phyloP scores from a whole-genome alignment of 2,797 vertebrate genomes.

The Rhinella marina region DNA sequence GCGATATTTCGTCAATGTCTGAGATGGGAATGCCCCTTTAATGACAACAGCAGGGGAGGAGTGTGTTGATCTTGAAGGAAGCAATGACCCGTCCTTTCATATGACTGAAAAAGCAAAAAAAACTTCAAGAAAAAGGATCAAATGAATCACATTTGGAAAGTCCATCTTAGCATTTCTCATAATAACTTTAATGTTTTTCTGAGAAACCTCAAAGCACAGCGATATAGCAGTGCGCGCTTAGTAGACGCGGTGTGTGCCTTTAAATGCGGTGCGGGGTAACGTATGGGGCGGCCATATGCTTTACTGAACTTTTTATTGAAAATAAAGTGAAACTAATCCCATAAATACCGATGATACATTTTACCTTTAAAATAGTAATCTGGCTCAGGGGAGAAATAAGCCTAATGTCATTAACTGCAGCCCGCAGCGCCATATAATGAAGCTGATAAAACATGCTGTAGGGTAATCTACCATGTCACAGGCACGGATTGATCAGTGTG shows the following conservation, averaged over 20 bases:
- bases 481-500: constrained; percentile 32
- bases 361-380: constrained; percentile 21
- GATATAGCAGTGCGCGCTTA: too few relatives aligned
- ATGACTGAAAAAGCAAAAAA: not conserved
- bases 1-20: too few relatives aligned
- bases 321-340: constrained; percentile 24
- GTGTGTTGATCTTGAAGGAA: not conserved
- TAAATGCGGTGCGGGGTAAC: not conserved
- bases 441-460: constrained; percentile 4
- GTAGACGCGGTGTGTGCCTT: not conserved
- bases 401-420: not conserved
- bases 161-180: not conserved
- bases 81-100: not conserved
- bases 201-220: not conserved
- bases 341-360: constrained; percentile 15
- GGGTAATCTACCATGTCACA: constrained; percentile 40
- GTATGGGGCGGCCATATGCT: not conserved
- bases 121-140: not conserved
- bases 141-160: not conserved
- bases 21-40: too few relatives aligned
- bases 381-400: constrained; percentile 17
- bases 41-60: not conserved
- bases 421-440: not conserved
- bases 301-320: constrained; percentile 16
- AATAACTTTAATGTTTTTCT: not conserved